phyloP scores from a whole-genome alignment of 2,888 invertebrate species.

The Cyrtodaria siliqua region DNA sequence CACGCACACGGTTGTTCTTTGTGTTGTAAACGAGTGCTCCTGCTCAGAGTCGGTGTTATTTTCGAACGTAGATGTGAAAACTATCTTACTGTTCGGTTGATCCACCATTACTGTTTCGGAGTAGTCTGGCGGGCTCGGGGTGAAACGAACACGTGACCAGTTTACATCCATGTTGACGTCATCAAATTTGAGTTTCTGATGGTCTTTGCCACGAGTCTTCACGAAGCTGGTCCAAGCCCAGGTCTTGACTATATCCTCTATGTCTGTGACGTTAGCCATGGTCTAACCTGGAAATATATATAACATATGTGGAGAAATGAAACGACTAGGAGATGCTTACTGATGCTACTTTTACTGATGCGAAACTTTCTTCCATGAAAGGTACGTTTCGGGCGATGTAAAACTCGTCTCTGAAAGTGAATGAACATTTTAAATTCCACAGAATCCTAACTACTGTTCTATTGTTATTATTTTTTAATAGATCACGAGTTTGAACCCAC shows the following conservation, averaged over 20 bases:
- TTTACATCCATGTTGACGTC: slow-evolving; percentile 84
- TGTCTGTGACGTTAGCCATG: slow-evolving; percentile 78
- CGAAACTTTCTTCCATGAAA: no score
- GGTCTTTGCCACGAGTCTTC: slow-evolving; percentile 82
- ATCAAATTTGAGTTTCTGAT: slow-evolving; percentile 79
- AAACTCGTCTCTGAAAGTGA: no score
- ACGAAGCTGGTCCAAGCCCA: slow-evolving; percentile 85
- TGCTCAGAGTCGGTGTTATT: slow-evolving; percentile 82
- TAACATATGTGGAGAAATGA: no score
- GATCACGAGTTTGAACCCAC: no score
- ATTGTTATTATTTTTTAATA: no score
- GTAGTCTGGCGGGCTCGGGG: slow-evolving; percentile 81
- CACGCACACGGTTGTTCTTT: slow-evolving; percentile 81
- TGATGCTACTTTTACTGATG: no score
- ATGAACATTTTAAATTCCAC: no score
- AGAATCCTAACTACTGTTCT: no score
- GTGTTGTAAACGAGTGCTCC: slow-evolving; percentile 83
- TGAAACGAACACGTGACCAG: slow-evolving; percentile 85
- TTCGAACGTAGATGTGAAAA: slow-evolving; percentile 83
- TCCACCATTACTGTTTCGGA: slow-evolving; percentile 68
- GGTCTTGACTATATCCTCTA: slow-evolving; percentile 83
- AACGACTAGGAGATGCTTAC: no score
- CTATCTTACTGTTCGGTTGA: slow-evolving; percentile 74
- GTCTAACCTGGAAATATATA: no score
- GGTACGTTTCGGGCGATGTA: no score